These are phyloP conservation scores for Perizoma flavofasciatum DNA, from an alignment of 2,888 invertebrate species.

Conservation along the genomic window DNA sequence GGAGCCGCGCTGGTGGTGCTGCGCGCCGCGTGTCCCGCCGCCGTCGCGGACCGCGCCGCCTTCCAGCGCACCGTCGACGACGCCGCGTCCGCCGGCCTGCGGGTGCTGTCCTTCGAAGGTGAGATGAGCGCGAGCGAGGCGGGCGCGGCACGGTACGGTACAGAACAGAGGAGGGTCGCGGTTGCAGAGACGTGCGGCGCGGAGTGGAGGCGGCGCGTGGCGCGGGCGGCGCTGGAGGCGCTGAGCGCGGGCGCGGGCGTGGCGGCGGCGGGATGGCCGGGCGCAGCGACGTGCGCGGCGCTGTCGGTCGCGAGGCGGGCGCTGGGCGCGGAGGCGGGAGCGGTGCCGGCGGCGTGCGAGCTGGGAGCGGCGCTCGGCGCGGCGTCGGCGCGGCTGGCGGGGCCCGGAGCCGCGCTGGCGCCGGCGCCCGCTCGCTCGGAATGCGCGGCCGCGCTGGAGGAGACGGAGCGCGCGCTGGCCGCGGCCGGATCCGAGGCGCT, in stretches of 20 bases:
- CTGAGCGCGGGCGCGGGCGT: slow-evolving; percentile 37
- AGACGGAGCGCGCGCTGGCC: slow-evolving; percentile 44
- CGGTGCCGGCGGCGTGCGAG: slow-evolving; percentile 43
- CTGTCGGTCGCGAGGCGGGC: slow-evolving; percentile 48
- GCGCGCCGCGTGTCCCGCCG: slow-evolving; percentile 53
- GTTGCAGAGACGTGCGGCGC: slow-evolving; percentile 63
- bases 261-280: slow-evolving; percentile 46
- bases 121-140: too few relatives aligned
- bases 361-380: slow-evolving; percentile 46
- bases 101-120: slow-evolving; percentile 51
- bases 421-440: slow-evolving; percentile 42
- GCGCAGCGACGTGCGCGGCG: slow-evolving; percentile 49
- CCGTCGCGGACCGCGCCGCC: slow-evolving; percentile 38
- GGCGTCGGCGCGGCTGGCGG: slow-evolving; percentile 52
- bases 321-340: slow-evolving; percentile 39
- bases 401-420: slow-evolving; percentile 48
- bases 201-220: slow-evolving; percentile 49
- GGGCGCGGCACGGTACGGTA: too few relatives aligned
- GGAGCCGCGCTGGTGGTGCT: slow-evolving; percentile 59
- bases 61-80: slow-evolving; percentile 33
- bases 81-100: slow-evolving; percentile 48
- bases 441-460: slow-evolving; percentile 47
- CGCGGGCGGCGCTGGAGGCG: slow-evolving; percentile 50
- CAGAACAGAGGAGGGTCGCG: too few relatives aligned
- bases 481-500: slow-evolving; percentile 46